Conservation (phyloP, 1,140 invertebrate species). For the Habropoda laboriosa region DNA sequence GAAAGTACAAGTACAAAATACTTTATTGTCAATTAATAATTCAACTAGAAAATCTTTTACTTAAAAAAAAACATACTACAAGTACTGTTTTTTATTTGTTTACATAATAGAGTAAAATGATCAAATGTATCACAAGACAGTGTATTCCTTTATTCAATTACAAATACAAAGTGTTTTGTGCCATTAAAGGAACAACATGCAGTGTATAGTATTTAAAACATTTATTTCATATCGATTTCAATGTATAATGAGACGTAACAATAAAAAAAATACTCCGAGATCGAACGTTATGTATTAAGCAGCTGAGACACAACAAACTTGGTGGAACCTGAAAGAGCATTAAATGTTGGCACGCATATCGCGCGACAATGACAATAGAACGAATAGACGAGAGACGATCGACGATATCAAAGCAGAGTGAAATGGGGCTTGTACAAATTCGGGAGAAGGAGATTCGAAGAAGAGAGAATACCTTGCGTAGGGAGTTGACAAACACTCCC, state of each 20-base stretch:
- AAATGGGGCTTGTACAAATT: not conserved
- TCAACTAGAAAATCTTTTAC: not conserved
- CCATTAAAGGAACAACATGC: not conserved
- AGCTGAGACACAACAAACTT: not conserved
- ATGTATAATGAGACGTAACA: not conserved
- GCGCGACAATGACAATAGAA: conserved; percentile 34
- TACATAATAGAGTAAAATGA: no score
- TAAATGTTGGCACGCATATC: conserved; percentile 3
- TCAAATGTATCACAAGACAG: no score
- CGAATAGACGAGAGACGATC: not conserved
- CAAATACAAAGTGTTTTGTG: not conserved
- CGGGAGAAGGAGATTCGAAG: not conserved
- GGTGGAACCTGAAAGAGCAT: not conserved
- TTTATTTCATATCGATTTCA: not conserved
- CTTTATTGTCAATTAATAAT: not conserved
- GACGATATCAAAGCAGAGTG: not conserved
- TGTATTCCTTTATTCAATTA: not conserved
- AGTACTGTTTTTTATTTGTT: not conserved
- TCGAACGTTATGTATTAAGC: not conserved
- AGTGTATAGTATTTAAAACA: not conserved
- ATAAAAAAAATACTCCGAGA: not conserved
- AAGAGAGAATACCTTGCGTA: conserved; percentile 85
- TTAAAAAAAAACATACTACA: not conserved
- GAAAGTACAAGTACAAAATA: not conserved
- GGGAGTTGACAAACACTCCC: conserved; percentile 90